Conservation (phyloP, 2,797 vertebrate genomes). For the Epinephelus coioides region DNA sequence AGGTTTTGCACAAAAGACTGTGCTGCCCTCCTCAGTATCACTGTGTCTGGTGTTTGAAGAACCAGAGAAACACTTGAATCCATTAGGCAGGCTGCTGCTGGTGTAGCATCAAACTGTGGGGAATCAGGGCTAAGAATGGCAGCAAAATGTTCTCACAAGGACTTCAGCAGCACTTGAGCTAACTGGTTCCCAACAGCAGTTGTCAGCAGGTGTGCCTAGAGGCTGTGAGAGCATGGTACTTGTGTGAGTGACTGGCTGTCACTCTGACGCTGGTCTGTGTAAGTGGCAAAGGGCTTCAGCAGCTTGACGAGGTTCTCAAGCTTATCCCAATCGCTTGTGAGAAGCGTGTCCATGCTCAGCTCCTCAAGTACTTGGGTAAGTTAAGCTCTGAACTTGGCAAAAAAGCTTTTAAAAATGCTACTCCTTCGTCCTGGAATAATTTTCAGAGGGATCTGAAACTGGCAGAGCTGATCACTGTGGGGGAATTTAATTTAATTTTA, state of each 20-base stretch:
- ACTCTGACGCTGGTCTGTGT: slow-evolving; percentile 54
- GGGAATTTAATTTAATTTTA: no score
- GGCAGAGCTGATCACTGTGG: no score
- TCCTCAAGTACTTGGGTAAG: slow-evolving; percentile 2
- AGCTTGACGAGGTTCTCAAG: slow-evolving; percentile 37
- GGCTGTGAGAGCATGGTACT: slow-evolving; percentile 56
- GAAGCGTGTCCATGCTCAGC: slow-evolving; percentile 1
- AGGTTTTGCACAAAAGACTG: not conserved
- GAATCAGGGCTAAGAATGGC: slow-evolving; percentile 23
- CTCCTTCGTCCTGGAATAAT: no score
- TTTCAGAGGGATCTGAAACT: no score
- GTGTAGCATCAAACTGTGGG: slow-evolving; percentile 1
- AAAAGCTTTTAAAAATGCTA: no score
- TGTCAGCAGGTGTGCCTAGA: slow-evolving; percentile 55
- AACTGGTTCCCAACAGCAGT: not conserved
- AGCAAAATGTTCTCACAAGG: slow-evolving; percentile 10
- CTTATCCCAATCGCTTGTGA: slow-evolving; percentile 6
- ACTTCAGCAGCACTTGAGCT: slow-evolving; percentile 24
- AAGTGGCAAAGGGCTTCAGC: slow-evolving; percentile 49
- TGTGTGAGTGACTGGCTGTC: slow-evolving; percentile 60
- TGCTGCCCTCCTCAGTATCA: not conserved
- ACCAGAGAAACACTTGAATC: not conserved
- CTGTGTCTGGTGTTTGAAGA: not conserved
- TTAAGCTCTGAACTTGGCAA: not conserved
- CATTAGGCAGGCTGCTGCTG: not conserved